Percentiles rank a stretch among this genome's conserved stretches.
Conservation (phyloP, 2,797 vertebrate genomes). For the Rhabdophis nuchalis region DNA sequence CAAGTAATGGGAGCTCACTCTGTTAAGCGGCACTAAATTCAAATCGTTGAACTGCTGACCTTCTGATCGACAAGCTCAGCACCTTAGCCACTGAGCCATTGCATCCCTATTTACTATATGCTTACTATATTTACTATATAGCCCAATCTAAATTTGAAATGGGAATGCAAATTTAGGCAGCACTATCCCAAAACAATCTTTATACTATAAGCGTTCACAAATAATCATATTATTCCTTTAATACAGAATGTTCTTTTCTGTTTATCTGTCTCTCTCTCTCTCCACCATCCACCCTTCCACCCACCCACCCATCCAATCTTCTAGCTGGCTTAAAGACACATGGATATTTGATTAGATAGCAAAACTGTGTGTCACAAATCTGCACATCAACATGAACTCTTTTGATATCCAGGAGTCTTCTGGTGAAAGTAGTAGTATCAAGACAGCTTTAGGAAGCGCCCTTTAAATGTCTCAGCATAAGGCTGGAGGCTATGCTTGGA, state of each 20-base stretch:
- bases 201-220: neutral
- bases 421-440: neutral
- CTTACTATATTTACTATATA: neutral
- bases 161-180: neutral
- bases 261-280: neutral
- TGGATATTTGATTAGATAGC: constrained; percentile 45
- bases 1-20: too few relatives aligned
- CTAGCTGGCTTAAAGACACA: constrained; percentile 13
- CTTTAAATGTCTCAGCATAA: constrained; percentile 14
- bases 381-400: neutral
- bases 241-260: neutral
- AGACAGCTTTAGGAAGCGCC: neutral
- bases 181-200: neutral
- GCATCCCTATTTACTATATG: too few relatives aligned
- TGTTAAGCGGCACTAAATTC: too few relatives aligned
- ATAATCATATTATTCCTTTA: neutral
- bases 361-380: neutral
- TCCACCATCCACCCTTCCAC: neutral
- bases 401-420: neutral
- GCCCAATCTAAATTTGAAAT: neutral
- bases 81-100: too few relatives aligned
- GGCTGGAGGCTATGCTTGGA: constrained; percentile 9
- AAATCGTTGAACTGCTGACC: too few relatives aligned
- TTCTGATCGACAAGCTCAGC: too few relatives aligned
- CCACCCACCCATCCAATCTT: neutral